These are phyloP conservation scores for Platycheirus rosarum DNA, from an alignment of 2,888 invertebrate species.

Conservation along the genomic window DNA sequence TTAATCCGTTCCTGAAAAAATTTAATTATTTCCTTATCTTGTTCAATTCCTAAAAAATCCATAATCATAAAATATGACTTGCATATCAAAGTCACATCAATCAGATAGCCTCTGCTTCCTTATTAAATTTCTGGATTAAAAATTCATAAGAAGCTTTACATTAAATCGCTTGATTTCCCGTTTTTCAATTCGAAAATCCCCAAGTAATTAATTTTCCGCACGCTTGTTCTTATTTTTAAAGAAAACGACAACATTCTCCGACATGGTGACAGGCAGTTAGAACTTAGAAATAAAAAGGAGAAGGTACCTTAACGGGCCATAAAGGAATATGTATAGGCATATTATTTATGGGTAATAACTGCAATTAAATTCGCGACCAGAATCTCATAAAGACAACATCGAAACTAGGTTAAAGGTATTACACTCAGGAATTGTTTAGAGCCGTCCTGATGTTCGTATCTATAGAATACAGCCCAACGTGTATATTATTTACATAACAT, in stretches of 20 bases:
- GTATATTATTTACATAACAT: too few species aligned
- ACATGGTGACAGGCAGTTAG: background rate
- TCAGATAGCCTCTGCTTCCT: slow-evolving; percentile 1
- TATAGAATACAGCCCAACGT: too few species aligned
- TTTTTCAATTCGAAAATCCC: slow-evolving; percentile 9
- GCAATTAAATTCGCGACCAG: slow-evolving; percentile 27
- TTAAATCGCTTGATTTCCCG: slow-evolving; percentile 17
- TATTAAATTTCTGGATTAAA: slow-evolving; percentile 32
- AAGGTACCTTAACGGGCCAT: too few species aligned
- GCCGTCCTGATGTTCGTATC: background rate
- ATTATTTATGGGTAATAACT: background rate
- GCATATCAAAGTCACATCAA: too few species aligned
- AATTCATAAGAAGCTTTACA: slow-evolving; percentile 38
- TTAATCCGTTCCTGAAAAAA: too few species aligned
- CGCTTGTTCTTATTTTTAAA: slow-evolving; percentile 41
- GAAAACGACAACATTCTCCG: background rate
- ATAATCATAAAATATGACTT: too few species aligned
- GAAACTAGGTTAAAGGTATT: slow-evolving; percentile 24
- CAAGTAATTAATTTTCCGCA: slow-evolving; percentile 55
- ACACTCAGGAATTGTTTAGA: background rate
- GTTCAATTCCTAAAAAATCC: too few species aligned
- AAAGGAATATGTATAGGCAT: too few species aligned
- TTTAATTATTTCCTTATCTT: too few species aligned
- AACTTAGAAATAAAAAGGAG: too few species aligned
- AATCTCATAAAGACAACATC: background rate